Evolutionary conservation across 2,113 vertebrate genomes (phyloP).

Genomic region (Lepus europaeus): DNA sequence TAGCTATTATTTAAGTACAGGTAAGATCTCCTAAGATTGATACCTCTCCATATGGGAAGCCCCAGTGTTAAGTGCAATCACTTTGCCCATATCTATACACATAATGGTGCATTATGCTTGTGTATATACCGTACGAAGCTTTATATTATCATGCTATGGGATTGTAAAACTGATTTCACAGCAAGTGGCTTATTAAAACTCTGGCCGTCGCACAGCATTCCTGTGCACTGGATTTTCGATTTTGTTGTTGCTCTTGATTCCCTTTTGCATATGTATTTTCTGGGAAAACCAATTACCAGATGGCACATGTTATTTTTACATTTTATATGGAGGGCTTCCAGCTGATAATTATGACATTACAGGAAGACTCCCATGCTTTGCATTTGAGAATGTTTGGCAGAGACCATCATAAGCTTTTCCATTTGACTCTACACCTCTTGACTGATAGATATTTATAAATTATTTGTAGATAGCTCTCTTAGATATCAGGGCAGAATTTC

Average conservation of each 20-base stretch:
- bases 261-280: slow-evolving; percentile 86
- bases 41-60: slow-evolving; percentile 14
- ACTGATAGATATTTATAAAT: slow-evolving; percentile 74
- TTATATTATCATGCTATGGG: slow-evolving; percentile 49
- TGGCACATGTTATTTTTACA: slow-evolving; percentile 88
- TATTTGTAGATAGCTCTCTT: slow-evolving; percentile 65
- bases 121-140: slow-evolving; percentile 42
- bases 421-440: slow-evolving; percentile 74
- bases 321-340: slow-evolving; percentile 85
- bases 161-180: slow-evolving; percentile 72
- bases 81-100: slow-evolving; percentile 63
- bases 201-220: slow-evolving; percentile 80
- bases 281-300: slow-evolving; percentile 86
- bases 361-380: slow-evolving; percentile 82
- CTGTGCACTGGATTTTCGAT: slow-evolving; percentile 78
- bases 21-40: slow-evolving; percentile 35
- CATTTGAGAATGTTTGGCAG: slow-evolving; percentile 83
- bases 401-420: slow-evolving; percentile 56
- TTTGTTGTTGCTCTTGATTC: slow-evolving; percentile 84
- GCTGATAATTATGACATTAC: slow-evolving; percentile 88
- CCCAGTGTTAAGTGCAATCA: slow-evolving; percentile 61
- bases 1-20: slow-evolving; percentile 64
- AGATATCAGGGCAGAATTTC: slow-evolving; percentile 38
- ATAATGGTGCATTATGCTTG: slow-evolving; percentile 63
- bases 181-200: slow-evolving; percentile 79